Percentiles rank a stretch among this genome's conserved stretches.
These are phyloP conservation scores for Phyllotreta cruciferae DNA, from an alignment of 2,888 invertebrate species.

Conservation along the genomic window DNA sequence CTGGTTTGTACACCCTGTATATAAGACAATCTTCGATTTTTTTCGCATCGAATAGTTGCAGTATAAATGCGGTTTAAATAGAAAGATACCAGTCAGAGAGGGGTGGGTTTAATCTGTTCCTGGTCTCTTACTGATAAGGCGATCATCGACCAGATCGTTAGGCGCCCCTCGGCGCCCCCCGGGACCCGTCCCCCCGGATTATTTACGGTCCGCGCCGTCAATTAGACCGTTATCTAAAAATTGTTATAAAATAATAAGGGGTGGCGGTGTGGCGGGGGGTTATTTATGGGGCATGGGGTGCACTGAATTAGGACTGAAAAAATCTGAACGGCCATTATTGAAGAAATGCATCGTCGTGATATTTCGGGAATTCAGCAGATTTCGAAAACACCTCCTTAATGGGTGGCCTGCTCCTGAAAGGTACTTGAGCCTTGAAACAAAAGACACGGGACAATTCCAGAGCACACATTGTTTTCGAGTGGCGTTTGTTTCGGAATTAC, in stretches of 20 bases:
- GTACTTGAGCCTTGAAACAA: constrained; percentile 33
- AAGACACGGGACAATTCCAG: constrained; percentile 37
- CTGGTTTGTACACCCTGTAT: neutral
- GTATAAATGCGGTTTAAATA: constrained; percentile 17
- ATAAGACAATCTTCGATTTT: neutral
- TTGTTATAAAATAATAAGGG: constrained; percentile 55
- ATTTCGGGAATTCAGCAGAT: neutral
- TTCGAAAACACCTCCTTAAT: neutral
- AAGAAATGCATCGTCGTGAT: neutral
- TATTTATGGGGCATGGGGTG: too few relatives aligned
- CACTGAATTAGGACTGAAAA: too few relatives aligned
- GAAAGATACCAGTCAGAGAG: constrained; percentile 43
- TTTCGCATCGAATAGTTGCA: constrained; percentile 4
- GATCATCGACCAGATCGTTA: constrained; percentile 58
- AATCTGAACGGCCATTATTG: too few relatives aligned
- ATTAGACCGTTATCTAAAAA: constrained; percentile 60
- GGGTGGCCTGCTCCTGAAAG: constrained; percentile 9
- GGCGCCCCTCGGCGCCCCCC: constrained; percentile 45
- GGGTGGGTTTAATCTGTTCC: constrained; percentile 60
- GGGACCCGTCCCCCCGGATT: constrained; percentile 58
- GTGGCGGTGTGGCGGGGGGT: neutral
- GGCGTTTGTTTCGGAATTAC: constrained; percentile 16
- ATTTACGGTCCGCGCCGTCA: constrained; percentile 60
- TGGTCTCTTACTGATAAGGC: constrained; percentile 61
- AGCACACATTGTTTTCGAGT: constrained; percentile 29